Percentiles rank a stretch among this genome's conserved stretches.
phyloP scores from a whole-genome alignment of 2,113 vertebrate species.

The Conger conger region DNA sequence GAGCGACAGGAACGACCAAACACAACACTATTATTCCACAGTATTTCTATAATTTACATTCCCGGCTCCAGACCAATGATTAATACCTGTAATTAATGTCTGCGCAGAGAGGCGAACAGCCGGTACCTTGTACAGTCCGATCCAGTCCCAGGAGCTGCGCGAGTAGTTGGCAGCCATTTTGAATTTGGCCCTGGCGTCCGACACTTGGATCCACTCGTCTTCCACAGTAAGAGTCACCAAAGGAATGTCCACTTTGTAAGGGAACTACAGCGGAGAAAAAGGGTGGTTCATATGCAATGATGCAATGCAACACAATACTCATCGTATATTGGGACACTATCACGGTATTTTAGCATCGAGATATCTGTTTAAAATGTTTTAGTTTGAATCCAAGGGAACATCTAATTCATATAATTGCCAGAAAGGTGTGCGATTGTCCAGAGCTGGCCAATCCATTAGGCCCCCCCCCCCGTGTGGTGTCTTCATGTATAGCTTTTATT shows the following conservation, averaged over 20 bases:
- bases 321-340: neutral
- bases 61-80: neutral
- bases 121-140: slow-evolving; percentile 89
- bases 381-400: no score
- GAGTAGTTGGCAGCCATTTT: slow-evolving; percentile 77
- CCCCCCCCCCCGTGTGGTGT: no score
- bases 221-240: slow-evolving; percentile 81
- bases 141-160: slow-evolving; percentile 98
- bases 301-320: neutral
- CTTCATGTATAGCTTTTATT: no score
- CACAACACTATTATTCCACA: neutral
- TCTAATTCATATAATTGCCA: no score
- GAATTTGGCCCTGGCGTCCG: slow-evolving; percentile 84
- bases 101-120: neutral
- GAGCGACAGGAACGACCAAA: neutral
- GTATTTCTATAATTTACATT: neutral
- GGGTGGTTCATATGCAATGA: neutral
- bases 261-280: slow-evolving; percentile 73
- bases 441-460: no score
- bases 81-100: neutral
- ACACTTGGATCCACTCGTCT: slow-evolving; percentile 84
- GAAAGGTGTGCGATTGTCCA: no score
- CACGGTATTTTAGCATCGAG: neutral
- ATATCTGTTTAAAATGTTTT: no score
- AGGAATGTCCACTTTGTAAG: slow-evolving; percentile 79